phyloP scores from a whole-genome alignment of 2,797 vertebrate species.

The Typhlichthys eigenmanni region DNA sequence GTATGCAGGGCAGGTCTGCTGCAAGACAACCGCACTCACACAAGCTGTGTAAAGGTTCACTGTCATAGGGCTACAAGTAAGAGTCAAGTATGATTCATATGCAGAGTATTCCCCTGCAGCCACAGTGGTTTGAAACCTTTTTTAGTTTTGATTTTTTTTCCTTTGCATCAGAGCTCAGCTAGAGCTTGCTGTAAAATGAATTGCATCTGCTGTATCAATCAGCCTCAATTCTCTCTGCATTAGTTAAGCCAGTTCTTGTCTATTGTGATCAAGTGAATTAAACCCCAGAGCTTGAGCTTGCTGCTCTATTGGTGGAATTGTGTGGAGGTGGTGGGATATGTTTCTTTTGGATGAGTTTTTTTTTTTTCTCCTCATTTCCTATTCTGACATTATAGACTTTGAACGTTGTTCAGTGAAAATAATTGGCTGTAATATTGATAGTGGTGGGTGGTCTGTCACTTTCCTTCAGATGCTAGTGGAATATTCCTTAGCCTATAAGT shows the following conservation, averaged over 20 bases:
- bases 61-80: slow-evolving; percentile 34
- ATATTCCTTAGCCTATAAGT: not conserved
- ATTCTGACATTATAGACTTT: too few relatives aligned
- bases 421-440: too few relatives aligned
- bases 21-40: slow-evolving; percentile 21
- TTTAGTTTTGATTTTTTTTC: not conserved
- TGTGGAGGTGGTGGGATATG: not conserved
- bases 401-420: too few relatives aligned
- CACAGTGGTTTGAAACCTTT: slow-evolving; percentile 25
- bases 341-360: not conserved
- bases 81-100: slow-evolving; percentile 61
- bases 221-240: slow-evolving; percentile 27
- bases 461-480: too few relatives aligned
- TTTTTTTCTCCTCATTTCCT: not conserved
- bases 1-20: slow-evolving; percentile 32
- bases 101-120: slow-evolving; percentile 60
- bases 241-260: slow-evolving; percentile 29
- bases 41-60: slow-evolving; percentile 40
- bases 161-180: slow-evolving; percentile 35
- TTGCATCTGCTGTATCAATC: slow-evolving; percentile 63
- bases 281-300: slow-evolving; percentile 29
- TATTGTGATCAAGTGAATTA: slow-evolving; percentile 34
- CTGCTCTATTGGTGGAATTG: not conserved
- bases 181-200: slow-evolving; percentile 27
- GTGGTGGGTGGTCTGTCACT: too few relatives aligned